These are phyloP conservation scores for Unio pictorum DNA, from an alignment of 2,888 invertebrate species.

Conservation along the genomic window DNA sequence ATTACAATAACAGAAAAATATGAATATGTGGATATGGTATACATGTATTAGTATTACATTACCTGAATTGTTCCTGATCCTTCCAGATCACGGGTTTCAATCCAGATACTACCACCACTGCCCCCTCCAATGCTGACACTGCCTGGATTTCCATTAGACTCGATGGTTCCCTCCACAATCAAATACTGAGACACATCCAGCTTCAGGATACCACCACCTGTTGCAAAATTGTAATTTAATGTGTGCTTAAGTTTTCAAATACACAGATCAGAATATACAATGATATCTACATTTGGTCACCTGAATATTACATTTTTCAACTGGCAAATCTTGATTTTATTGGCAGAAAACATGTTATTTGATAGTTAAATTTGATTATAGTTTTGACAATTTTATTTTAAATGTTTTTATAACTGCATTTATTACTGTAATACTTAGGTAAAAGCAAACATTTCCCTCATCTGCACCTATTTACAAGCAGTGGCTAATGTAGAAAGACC, in stretches of 20 bases:
- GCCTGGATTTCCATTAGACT: conserved; percentile 38
- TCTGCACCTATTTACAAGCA: too few species aligned
- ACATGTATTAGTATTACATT: neutral
- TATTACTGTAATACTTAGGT: too few species aligned
- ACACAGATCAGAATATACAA: too few species aligned
- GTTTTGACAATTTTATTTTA: too few species aligned
- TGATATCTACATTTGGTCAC: too few species aligned
- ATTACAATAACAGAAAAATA: neutral
- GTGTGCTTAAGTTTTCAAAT: neutral
- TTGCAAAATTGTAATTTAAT: neutral
- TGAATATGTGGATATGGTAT: neutral
- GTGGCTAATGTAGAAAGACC: too few species aligned
- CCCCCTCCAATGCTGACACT: conserved; percentile 36
- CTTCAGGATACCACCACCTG: conserved; percentile 51
- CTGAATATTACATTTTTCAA: too few species aligned
- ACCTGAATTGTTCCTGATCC: conserved; percentile 51
- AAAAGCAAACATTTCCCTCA: too few species aligned
- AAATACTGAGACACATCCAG: conserved; percentile 29
- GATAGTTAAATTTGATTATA: too few species aligned
- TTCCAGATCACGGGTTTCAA: conserved; percentile 37
- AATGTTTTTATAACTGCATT: too few species aligned
- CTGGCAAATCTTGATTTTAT: too few species aligned
- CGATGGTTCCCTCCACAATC: conserved; percentile 46
- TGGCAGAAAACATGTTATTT: too few species aligned
- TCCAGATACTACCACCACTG: conserved; percentile 49